Percentiles rank a stretch among this genome's conserved stretches.
Evolutionary conservation across 2,797 vertebrate species (phyloP).

Genomic region (Gymnoscopelus braueri): DNA sequence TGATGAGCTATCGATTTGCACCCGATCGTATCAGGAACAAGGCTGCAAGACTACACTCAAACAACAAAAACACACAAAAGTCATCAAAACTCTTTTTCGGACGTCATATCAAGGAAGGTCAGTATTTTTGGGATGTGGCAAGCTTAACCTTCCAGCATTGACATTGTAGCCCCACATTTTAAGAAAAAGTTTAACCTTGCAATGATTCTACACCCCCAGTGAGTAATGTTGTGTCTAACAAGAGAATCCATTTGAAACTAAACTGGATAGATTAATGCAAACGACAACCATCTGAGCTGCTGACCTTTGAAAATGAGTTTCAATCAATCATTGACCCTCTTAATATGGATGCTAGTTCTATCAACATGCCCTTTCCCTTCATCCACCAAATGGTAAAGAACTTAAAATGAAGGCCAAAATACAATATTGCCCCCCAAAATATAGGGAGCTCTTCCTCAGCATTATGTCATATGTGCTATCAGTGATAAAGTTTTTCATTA

Average conservation of each 20-base stretch:
- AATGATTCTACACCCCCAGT: constrained; percentile 24
- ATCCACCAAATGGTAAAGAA: constrained; percentile 42
- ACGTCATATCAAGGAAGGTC: constrained; percentile 23
- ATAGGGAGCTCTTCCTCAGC: constrained; percentile 42
- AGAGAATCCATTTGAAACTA: constrained; percentile 25
- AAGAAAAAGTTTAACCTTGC: constrained; percentile 17
- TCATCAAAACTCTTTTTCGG: constrained; percentile 14
- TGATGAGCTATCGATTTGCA: constrained; percentile 82
- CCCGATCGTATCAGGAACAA: constrained; percentile 57
- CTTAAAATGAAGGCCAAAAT: constrained; percentile 52
- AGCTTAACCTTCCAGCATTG: constrained; percentile 24
- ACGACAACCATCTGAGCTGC: constrained; percentile 40
- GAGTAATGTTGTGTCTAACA: constrained; percentile 39
- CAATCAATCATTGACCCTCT: constrained; percentile 59
- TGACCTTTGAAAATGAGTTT: constrained; percentile 40
- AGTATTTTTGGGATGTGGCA: constrained; percentile 1
- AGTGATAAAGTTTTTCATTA: constrained; percentile 64
- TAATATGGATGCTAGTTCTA: constrained; percentile 37
- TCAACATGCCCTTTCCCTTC: constrained; percentile 44
- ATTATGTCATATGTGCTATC: constrained; percentile 50
- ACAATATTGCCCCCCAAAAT: constrained; percentile 6
- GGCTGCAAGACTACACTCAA: constrained; percentile 24
- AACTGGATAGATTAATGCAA: constrained; percentile 33
- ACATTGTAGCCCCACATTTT: constrained; percentile 23
- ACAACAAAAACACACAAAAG: constrained; percentile 30